These are phyloP conservation scores for Zootoca vivipara DNA, from an alignment of 2,113 vertebrate genomes.

Conservation along the genomic window DNA sequence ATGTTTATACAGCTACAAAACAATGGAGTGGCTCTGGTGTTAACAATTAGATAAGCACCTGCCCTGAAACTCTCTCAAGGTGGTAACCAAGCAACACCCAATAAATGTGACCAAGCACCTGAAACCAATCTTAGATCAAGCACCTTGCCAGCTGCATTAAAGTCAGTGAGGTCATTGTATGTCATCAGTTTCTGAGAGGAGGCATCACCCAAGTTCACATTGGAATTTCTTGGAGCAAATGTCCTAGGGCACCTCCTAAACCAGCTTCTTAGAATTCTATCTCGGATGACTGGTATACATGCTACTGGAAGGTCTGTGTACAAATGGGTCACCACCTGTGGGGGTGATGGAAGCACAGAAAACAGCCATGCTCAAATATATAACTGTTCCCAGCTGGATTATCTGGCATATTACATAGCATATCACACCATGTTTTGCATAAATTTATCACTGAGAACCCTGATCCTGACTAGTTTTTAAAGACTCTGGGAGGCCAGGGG, in stretches of 20 bases:
- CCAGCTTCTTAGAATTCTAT: neutral
- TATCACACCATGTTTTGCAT: neutral
- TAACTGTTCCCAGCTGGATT: neutral
- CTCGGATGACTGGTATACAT: neutral
- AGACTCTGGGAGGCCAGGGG: neutral
- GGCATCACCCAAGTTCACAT: neutral
- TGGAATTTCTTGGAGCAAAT: neutral
- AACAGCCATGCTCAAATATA: neutral
- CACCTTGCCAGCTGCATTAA: neutral
- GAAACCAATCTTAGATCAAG: neutral
- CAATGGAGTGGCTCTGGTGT: neutral
- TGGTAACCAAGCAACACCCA: neutral
- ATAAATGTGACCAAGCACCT: neutral
- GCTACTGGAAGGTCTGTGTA: neutral
- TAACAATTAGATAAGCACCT: neutral
- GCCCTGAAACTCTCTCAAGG: constrained; percentile 8
- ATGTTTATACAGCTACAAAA: neutral
- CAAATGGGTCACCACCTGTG: neutral
- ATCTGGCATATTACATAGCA: neutral
- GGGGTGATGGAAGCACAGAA: no score
- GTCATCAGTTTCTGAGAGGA: neutral
- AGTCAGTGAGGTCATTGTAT: neutral
- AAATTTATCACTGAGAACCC: no score
- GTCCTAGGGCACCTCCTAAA: neutral
- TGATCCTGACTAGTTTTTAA: no score